Conservation (phyloP, 2,888 invertebrate genomes). For the Chaitophorus viminalis region DNA sequence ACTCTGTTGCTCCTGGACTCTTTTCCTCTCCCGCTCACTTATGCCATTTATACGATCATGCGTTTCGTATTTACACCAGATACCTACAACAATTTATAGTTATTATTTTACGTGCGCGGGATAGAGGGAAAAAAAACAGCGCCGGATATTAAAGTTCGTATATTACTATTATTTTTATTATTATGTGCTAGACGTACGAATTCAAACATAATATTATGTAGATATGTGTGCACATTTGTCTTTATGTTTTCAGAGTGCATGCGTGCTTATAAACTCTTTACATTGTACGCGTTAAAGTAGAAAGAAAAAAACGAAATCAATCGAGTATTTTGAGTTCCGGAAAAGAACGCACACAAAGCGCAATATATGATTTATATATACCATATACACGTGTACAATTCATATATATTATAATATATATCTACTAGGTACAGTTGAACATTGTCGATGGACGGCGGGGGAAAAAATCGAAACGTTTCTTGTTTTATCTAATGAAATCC, state of each 20-base stretch:
- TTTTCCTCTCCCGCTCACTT: not conserved
- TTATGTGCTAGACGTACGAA: not conserved
- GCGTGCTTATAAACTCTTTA: not conserved
- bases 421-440: no score
- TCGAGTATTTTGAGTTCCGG: not conserved
- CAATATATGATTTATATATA: not conserved
- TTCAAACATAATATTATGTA: no score
- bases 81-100: slow-evolving; percentile 32
- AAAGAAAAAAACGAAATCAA: not conserved
- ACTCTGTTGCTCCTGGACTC: not conserved
- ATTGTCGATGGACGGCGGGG: not conserved
- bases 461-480: not conserved
- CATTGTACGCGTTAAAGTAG: no score
- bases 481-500: not conserved
- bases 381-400: not conserved
- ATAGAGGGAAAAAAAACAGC: not conserved
- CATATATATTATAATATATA: no score
- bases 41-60: no score
- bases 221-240: not conserved
- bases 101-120: not conserved
- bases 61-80: not conserved
- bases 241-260: not conserved
- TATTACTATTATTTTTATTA: slow-evolving; percentile 34
- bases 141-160: slow-evolving; percentile 48
- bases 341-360: not conserved